Percentiles rank a stretch among this genome's conserved stretches.
phyloP scores from a whole-genome alignment of 92 coral and sea anemone genomes.

The Palythoa caribaeorum region DNA sequence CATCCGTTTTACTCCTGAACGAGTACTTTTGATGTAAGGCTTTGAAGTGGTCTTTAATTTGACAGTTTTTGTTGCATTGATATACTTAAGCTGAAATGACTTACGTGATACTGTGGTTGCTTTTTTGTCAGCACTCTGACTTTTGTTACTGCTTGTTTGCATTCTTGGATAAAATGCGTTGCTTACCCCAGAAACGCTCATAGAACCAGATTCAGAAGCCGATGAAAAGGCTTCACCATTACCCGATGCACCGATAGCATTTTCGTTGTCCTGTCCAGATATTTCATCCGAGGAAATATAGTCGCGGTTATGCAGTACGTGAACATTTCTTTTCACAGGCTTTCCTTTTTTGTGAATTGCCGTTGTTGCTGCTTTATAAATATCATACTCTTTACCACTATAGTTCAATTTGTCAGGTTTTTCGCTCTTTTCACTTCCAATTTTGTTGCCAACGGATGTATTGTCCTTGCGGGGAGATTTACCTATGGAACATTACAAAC shows the following conservation, averaged over 20 bases:
- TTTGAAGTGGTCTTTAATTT: neutral
- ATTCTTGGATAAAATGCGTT: neutral
- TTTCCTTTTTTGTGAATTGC: slow-evolving; percentile 1
- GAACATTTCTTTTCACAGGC: neutral
- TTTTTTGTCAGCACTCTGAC: neutral
- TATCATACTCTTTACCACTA: neutral
- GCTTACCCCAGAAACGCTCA: neutral
- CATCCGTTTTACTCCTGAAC: neutral
- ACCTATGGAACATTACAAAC: neutral
- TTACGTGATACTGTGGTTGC: neutral
- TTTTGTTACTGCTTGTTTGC: neutral
- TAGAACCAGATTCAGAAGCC: slow-evolving; percentile 10
- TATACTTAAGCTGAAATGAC: neutral
- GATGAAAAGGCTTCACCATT: slow-evolving; percentile 16
- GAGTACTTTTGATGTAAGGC: slow-evolving; percentile 8
- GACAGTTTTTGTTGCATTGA: neutral
- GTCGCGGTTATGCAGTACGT: neutral
- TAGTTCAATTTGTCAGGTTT: neutral
- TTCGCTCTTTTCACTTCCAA: neutral
- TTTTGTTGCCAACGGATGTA: neutral
- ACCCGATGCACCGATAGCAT: neutral
- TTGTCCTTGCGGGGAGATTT: neutral
- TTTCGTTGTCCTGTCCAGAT: neutral
- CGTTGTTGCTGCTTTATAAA: neutral
- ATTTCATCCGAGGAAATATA: neutral